phyloP scores from a whole-genome alignment of 2,888 invertebrate genomes.

The Cinara cedri region DNA sequence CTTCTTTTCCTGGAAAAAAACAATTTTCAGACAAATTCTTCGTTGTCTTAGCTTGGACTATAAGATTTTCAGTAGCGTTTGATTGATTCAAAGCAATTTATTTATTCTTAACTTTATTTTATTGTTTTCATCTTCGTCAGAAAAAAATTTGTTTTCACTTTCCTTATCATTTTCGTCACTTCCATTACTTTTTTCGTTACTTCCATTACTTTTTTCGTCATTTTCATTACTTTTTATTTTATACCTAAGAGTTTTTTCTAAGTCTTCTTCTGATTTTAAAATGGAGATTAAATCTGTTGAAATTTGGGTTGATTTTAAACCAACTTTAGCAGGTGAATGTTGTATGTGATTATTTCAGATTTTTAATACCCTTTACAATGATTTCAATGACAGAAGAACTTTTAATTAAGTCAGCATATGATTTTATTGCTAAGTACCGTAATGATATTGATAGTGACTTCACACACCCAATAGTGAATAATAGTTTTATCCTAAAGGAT shows the following conservation, averaged over 20 bases:
- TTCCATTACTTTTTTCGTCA: too few relatives aligned
- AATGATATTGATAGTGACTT: conserved; percentile 18
- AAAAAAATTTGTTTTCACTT: too few relatives aligned
- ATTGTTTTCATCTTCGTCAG: too few relatives aligned
- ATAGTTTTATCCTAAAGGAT: conserved; percentile 4
- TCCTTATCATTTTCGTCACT: too few relatives aligned
- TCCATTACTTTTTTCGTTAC: too few relatives aligned
- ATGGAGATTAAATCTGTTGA: conserved; percentile 53
- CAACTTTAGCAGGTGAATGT: conserved; percentile 16
- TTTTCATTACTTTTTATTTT: too few relatives aligned
- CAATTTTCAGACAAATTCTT: neutral
- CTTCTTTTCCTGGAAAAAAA: neutral
- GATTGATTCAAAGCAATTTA: neutral
- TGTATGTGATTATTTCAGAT: conserved; percentile 18
- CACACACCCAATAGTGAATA: neutral
- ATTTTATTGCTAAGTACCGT: conserved; percentile 10
- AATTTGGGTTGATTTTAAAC: conserved; percentile 1
- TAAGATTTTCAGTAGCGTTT: neutral
- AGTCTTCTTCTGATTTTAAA: conserved; percentile 1
- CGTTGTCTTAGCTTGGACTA: neutral
- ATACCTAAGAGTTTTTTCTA: conserved; percentile 4
- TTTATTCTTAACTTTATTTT: neutral
- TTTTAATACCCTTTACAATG: conserved; percentile 12
- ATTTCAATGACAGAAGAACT: conserved; percentile 4
- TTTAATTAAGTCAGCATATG: conserved; percentile 11